phyloP scores from a whole-genome alignment of 2,888 invertebrate species.

The Drosophila aldrichi region DNA sequence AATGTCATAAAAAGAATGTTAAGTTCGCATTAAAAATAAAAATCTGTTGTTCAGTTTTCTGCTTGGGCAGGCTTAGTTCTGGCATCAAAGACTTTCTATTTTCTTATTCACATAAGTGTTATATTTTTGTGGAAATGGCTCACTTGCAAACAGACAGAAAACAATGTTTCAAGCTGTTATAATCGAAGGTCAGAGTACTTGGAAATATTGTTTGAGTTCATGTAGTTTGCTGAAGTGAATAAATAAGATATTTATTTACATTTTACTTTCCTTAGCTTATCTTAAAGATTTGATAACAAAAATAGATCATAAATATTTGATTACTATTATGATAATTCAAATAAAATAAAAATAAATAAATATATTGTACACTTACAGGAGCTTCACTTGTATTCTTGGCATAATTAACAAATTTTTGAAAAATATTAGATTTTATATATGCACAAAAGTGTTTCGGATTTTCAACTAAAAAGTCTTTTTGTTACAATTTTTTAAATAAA shows the following conservation, averaged over 20 bases:
- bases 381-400: no score
- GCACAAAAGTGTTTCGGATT: no score
- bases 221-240: background rate
- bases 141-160: background rate
- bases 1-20: constrained; percentile 75
- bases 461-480: no score
- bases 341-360: no score
- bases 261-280: background rate
- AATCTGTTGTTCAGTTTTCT: constrained; percentile 42
- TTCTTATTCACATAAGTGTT: background rate
- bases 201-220: background rate
- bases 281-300: background rate
- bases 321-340: no score
- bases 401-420: no score
- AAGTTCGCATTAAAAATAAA: constrained; percentile 62
- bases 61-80: constrained; percentile 17
- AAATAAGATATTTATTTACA: background rate
- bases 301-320: background rate
- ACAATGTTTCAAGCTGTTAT: background rate
- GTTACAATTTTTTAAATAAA: no score
- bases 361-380: no score
- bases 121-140: background rate
- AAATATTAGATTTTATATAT: no score
- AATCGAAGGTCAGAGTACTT: constrained; percentile 4
- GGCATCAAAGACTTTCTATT: constrained; percentile 11